These are phyloP conservation scores for Heteropelma amictum DNA, from an alignment of 2,888 invertebrate genomes.

Conservation along the genomic window DNA sequence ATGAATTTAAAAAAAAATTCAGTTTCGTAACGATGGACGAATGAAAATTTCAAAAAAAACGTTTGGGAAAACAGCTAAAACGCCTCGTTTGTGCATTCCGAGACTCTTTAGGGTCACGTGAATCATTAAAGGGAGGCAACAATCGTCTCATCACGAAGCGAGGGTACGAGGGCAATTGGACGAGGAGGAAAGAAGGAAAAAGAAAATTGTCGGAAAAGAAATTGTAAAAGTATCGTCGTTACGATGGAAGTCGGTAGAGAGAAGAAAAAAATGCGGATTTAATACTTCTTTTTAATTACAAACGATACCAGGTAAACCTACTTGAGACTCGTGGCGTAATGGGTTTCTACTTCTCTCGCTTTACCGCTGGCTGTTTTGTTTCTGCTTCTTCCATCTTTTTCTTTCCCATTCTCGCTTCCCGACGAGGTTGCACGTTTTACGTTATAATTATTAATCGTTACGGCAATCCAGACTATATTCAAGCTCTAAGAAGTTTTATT, in stretches of 20 bases:
- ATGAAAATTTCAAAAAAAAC: too few relatives aligned
- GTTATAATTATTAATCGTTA: slow-evolving; percentile 33
- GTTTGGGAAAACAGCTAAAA: too few relatives aligned
- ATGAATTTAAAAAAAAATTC: too few relatives aligned
- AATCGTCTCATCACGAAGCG: background rate
- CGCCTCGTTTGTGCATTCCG: background rate
- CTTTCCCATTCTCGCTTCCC: background rate
- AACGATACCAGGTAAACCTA: background rate
- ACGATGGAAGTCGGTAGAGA: background rate
- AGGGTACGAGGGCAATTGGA: too few relatives aligned
- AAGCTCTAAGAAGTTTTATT: background rate
- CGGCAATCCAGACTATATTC: slow-evolving; percentile 21
- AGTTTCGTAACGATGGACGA: too few relatives aligned
- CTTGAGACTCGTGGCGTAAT: slow-evolving; percentile 7
- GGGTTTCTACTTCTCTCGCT: background rate
- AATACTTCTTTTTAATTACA: slow-evolving; percentile 19
- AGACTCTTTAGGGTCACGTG: background rate
- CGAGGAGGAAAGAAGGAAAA: background rate
- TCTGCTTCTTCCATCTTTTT: background rate
- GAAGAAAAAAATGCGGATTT: background rate
- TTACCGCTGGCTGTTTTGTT: background rate
- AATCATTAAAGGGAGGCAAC: background rate
- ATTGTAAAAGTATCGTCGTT: background rate
- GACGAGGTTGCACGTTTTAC: background rate
- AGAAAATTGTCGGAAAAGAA: background rate